Evolutionary conservation across 1,140 invertebrate genomes (phyloP).

Genomic region (Whitmania pigra): DNA sequence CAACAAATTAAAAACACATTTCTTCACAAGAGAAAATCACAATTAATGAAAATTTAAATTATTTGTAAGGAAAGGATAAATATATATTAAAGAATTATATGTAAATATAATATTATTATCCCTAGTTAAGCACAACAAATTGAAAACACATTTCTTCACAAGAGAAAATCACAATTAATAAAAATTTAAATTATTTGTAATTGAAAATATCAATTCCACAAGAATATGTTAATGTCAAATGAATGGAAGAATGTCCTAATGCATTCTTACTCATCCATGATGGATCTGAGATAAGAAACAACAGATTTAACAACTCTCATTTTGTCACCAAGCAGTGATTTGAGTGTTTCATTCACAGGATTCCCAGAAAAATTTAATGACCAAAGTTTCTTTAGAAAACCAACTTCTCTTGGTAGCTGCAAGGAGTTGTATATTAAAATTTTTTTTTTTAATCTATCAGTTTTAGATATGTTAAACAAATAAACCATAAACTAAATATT

Average conservation of each 20-base stretch:
- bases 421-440: too few species aligned
- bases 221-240: not conserved
- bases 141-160: not conserved
- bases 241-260: not conserved
- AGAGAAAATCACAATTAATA: not conserved
- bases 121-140: not conserved
- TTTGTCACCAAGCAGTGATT: constrained; percentile 80
- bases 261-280: constrained; percentile 47
- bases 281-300: constrained; percentile 75
- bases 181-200: too few species aligned
- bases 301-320: constrained; percentile 87
- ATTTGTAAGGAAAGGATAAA: too few species aligned
- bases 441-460: too few species aligned
- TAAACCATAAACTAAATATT: constrained; percentile 16
- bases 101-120: too few species aligned
- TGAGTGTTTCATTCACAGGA: constrained; percentile 68
- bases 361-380: constrained; percentile 86
- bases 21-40: not conserved
- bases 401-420: constrained; percentile 78
- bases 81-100: too few species aligned
- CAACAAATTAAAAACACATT: not conserved
- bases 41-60: not conserved
- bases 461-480: too few species aligned
- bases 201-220: not conserved
- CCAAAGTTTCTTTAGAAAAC: constrained; percentile 79